Evolutionary conservation across 2,888 invertebrate genomes (phyloP), one percentile per base, ranked within the genome.

Genomic region (Itoplectis maculator): DNA sequence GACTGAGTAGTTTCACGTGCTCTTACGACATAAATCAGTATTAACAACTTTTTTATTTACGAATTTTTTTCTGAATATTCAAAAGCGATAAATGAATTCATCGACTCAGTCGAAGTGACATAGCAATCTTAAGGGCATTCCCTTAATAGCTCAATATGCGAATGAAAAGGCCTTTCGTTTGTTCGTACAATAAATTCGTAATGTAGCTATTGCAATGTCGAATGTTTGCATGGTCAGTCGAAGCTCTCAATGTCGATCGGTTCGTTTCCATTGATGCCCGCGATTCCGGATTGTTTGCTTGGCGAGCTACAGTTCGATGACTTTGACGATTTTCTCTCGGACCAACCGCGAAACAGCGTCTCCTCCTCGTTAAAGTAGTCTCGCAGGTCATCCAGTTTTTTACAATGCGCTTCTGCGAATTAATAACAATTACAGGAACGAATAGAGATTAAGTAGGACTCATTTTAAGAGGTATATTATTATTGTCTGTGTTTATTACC

Each of bases 301-400:
- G 80, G 20, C 35, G 59, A 59, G 9, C 80, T 80, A 15, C 23
- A 47, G 2, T 49, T 61, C 42, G 73, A 81, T 18, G 82, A 74
- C 69, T 79, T 74, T n/a, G 78, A 83, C 0, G 65, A 72, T 66
- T 20, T 75, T 61, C 40, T 54, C 13, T 49, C 56, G 9, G 51
- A 73, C 87, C 88, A 90, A 54, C 85, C 81, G 2, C 88, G 88
- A 68, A 86, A 90, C 6, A 89, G 79, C 37, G 68, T 85, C 74
- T 91, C 90, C 73, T 91, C 91, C 29, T 91, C 88, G 5, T 78
- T 75, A 65, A 90, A 91, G 82, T 91, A 91, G 82, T 88, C 88
- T 7, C 87, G 86, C 70, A 91, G 80, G 40, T 88, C 82, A 15
- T 88, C 72, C 65, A 91, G 70, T 72, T 86, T 89, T 56, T 42